Base-by-base conservation (phyloP, 2,888 invertebrate species). In the Melanotus villosus region DNA sequence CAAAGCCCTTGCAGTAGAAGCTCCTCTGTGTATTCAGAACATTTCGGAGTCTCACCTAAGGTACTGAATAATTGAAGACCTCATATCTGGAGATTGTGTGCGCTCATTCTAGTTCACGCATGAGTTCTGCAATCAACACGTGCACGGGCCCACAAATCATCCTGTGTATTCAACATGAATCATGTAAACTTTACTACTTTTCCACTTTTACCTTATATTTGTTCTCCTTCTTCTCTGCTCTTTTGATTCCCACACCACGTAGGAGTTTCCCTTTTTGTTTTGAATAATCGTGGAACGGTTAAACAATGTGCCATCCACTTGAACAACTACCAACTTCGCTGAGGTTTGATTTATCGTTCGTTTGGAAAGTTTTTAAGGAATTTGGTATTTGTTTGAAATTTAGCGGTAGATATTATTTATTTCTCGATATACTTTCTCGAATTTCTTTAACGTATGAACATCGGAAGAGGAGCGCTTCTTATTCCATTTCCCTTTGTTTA, bases 71-170 rank as follows among this genome's bases (percentile, higher is more conserved):
- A 77, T 77, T 75, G 75, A 77, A 71, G 64, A 75, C 59, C 73
- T 75, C 74, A 76, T 76, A 76, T 76, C 75, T 75, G 72, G 73
- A 75, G 75, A 77, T 74, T 75, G 76, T 72, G 72, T 72, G 68
- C 71, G 72, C 73, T 72, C 71, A 74, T 74, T 74, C 69, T 62
- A 70, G 69, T 73, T 72, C 71, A 75, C 73, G 73, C 75, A 75
- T 72, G 73, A 73, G 70, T 70, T 26, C 68, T 73, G 69, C 71
- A 74, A 74, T 72, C 74, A 69, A 70, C 72, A 72, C 69, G 69
- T 72, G 72, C 69, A 67, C 62, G 54, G 63, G 59, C 65, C 66
- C 65, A 72, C 66, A 72, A 66, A 69, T 69, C 66, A 69, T 62
- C 66, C 63, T 58, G 56, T 67, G 66, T 69, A 59, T 72, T 69